These are phyloP conservation scores for Frankliniella fusca DNA, from an alignment of 2,888 invertebrate genomes.

Conservation along the genomic window DNA sequence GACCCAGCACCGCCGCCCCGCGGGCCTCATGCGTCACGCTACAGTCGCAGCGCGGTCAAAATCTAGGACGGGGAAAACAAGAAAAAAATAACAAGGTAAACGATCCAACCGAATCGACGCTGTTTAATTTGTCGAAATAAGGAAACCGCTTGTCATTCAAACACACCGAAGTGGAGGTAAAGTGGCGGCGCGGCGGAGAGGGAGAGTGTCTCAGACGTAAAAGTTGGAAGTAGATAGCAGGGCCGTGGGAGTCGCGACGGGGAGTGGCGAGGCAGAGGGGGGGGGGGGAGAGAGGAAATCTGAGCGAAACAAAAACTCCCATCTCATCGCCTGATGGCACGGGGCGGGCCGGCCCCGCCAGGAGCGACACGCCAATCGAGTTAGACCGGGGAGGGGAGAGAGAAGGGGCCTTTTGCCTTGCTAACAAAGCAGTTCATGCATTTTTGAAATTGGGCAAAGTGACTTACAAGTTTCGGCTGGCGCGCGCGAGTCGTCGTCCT, in stretches of 20 bases:
- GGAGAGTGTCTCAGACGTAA: too few species aligned
- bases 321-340: slow-evolving; percentile 6
- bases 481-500: too few species aligned
- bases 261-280: neutral
- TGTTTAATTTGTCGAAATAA: neutral
- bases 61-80: neutral
- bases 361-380: slow-evolving; percentile 11
- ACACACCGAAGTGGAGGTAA: neutral
- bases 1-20: too few species aligned
- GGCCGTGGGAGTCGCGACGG: neutral
- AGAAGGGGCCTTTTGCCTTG: neutral
- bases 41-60: neutral
- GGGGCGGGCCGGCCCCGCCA: neutral
- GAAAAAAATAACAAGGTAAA: neutral
- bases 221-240: too few species aligned
- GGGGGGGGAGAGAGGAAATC: neutral
- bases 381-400: neutral
- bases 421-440: slow-evolving; percentile 19
- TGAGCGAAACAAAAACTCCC: slow-evolving; percentile 7
- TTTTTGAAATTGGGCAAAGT: slow-evolving; percentile 16
- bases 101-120: neutral
- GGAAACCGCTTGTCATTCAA: neutral
- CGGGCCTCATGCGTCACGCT: too few species aligned
- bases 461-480: neutral
- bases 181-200: neutral